phyloP scores from a whole-genome alignment of 2,113 vertebrate genomes.

The Vanacampus margaritifer region DNA sequence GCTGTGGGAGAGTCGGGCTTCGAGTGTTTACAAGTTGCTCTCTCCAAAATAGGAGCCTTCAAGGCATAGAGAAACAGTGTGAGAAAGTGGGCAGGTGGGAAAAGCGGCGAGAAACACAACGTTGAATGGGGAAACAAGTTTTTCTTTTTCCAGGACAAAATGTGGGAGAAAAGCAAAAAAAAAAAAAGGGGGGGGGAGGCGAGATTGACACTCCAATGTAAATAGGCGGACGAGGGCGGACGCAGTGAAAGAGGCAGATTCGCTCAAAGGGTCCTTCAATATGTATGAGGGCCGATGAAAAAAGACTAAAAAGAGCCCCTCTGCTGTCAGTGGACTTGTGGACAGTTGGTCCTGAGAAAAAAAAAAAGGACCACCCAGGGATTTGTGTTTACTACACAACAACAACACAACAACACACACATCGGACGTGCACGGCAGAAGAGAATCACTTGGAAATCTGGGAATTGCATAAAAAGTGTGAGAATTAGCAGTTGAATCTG shows the following conservation, averaged over 20 bases:
- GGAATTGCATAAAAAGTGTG: neutral
- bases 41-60: conserved; percentile 35
- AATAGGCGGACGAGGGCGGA: conserved; percentile 47
- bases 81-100: conserved; percentile 59
- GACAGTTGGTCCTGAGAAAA: conserved; percentile 40
- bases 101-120: conserved; percentile 42
- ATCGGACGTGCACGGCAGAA: conserved; percentile 18
- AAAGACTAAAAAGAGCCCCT: conserved; percentile 34
- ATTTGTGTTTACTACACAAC: conserved; percentile 52
- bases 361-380: conserved; percentile 62
- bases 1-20: conserved; percentile 6
- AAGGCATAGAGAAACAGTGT: conserved; percentile 33
- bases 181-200: neutral
- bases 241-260: conserved; percentile 52
- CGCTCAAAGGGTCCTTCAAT: conserved; percentile 67
- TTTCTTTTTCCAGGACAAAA: conserved; percentile 24
- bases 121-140: conserved; percentile 46
- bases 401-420: conserved; percentile 49
- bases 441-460: neutral
- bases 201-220: conserved; percentile 64
- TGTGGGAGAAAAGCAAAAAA: conserved; percentile 5
- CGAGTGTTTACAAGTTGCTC: conserved; percentile 24
- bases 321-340: conserved; percentile 52
- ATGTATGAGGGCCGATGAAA: conserved; percentile 63
- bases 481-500: neutral